phyloP scores from a whole-genome alignment of 2,888 invertebrate species.

The Mythimna vitellina region DNA sequence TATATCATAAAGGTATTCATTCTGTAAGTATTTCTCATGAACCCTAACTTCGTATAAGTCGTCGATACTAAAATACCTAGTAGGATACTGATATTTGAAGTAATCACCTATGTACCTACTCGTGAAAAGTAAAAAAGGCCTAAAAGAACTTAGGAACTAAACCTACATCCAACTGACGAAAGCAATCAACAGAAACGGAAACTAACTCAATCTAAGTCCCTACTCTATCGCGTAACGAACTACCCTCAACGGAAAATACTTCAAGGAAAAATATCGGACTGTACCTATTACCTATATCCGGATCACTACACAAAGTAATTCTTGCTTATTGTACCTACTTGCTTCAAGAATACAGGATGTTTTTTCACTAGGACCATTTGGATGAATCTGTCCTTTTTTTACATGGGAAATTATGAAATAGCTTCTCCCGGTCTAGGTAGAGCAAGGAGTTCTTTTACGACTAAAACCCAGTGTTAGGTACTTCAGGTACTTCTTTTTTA shows the following conservation, averaged over 20 bases:
- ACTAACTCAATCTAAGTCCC: slow-evolving; percentile 18
- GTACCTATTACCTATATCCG: slow-evolving; percentile 19
- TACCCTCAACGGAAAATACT: slow-evolving; percentile 12
- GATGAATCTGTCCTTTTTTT: too few relatives aligned
- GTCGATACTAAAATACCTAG: too few relatives aligned
- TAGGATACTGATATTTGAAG: too few relatives aligned
- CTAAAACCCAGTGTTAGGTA: too few relatives aligned
- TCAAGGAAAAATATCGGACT: slow-evolving; percentile 20
- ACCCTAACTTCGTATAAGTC: too few relatives aligned
- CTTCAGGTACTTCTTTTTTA: too few relatives aligned
- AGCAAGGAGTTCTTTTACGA: too few relatives aligned
- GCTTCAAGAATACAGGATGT: slow-evolving; percentile 22
- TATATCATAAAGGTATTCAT: too few relatives aligned
- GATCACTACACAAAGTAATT: slow-evolving; percentile 44
- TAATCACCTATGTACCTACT: not conserved
- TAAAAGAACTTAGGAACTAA: not conserved
- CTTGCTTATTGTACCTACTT: slow-evolving; percentile 20
- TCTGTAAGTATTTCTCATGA: too few relatives aligned
- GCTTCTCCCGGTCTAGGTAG: too few relatives aligned
- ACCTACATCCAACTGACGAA: slow-evolving; percentile 7
- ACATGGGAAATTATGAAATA: too few relatives aligned
- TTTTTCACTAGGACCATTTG: not conserved
- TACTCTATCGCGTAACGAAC: slow-evolving; percentile 35
- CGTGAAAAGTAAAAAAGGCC: not conserved
- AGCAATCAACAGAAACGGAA: slow-evolving; percentile 32